phyloP scores from a whole-genome alignment of 2,113 vertebrate genomes.

The Accipiter virgatus region DNA sequence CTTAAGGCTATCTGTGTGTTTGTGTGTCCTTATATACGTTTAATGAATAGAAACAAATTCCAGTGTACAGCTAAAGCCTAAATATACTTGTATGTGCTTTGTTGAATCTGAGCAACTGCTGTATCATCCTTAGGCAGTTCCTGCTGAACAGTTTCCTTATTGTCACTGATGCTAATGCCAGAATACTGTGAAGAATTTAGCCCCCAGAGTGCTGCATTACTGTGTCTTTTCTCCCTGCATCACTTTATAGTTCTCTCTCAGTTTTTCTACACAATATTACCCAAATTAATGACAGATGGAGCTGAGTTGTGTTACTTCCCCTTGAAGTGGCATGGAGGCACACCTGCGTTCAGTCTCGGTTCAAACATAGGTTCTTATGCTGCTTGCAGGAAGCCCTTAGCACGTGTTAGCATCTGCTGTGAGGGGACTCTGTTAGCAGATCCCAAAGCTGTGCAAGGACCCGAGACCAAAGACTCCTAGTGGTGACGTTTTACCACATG shows the following conservation, averaged over 20 bases:
- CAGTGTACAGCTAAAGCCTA: neutral
- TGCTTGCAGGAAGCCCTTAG: neutral
- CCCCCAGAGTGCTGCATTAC: neutral
- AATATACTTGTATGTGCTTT: neutral
- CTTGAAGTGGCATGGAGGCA: neutral
- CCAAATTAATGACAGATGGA: neutral
- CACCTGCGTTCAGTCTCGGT: neutral
- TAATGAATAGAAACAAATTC: neutral
- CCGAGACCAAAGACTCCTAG: neutral
- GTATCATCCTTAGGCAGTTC: neutral
- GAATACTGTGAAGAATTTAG: neutral
- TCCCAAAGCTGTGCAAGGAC: neutral
- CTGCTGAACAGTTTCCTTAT: neutral
- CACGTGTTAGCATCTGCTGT: neutral
- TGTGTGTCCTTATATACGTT: neutral
- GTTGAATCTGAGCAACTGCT: neutral
- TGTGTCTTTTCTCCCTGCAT: neutral
- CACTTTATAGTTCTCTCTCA: neutral
- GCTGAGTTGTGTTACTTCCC: neutral
- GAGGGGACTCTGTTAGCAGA: neutral
- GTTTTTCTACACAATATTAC: neutral
- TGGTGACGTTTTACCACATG: neutral
- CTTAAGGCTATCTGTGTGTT: neutral
- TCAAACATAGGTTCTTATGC: fast-evolving
- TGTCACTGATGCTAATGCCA: neutral